Evolutionary conservation across 2,888 invertebrate genomes (phyloP).

Genomic region (Hydriomena furcata): DNA sequence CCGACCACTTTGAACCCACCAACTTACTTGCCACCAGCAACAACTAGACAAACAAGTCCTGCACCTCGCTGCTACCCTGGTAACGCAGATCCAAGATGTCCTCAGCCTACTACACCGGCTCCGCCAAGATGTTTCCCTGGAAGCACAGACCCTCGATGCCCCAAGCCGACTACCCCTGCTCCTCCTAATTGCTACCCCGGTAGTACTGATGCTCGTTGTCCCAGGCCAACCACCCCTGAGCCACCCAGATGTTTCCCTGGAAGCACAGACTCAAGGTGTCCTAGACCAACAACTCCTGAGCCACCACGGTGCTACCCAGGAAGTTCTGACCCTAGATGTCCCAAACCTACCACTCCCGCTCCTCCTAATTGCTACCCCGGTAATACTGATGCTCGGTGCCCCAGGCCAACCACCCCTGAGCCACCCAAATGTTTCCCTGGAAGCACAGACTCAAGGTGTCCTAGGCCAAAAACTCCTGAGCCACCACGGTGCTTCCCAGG

Average conservation of each 20-base stretch:
- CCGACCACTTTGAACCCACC: constrained; percentile 39
- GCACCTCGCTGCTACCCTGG: constrained; percentile 41
- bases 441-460: constrained; percentile 44
- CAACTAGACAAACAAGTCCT: constrained; percentile 31
- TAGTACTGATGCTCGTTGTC: constrained; percentile 25
- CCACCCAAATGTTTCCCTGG: constrained; percentile 41
- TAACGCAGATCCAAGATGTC: constrained; percentile 31
- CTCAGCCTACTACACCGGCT: constrained; percentile 39
- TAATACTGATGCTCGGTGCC: constrained; percentile 34
- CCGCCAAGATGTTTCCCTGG: constrained; percentile 48
- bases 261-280: constrained; percentile 34
- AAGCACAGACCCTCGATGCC: constrained; percentile 39
- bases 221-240: constrained; percentile 27
- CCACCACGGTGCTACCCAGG: constrained; percentile 51
- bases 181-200: constrained; percentile 48
- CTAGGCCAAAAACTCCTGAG: constrained; percentile 44
- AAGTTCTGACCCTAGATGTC: constrained; percentile 46
- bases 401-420: constrained; percentile 33
- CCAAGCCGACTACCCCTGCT: constrained; percentile 33
- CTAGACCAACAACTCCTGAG: constrained; percentile 32
- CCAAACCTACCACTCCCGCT: constrained; percentile 39
- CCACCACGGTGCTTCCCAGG: constrained; percentile 47
- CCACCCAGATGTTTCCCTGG: constrained; percentile 38
- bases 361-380: constrained; percentile 43
- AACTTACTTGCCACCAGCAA: constrained; percentile 32